These are phyloP conservation scores for Chrysaora quinquecirrha DNA, from an alignment of 30 jellyfish, hydroid and myxozoan species.

Conservation along the genomic window DNA sequence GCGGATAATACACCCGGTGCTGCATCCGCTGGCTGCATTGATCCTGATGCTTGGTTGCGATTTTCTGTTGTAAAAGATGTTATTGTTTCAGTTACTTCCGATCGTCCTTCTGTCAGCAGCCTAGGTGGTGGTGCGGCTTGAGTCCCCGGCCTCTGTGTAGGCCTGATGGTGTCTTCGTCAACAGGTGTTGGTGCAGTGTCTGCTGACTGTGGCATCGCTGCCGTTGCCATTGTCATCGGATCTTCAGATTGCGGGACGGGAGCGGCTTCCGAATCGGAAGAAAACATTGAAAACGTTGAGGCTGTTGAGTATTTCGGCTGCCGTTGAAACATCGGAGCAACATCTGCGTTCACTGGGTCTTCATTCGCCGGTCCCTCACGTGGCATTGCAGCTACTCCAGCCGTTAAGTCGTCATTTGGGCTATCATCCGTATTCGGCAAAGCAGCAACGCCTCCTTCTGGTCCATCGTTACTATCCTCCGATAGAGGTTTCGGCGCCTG, in stretches of 20 bases:
- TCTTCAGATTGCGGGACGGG: background rate
- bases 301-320: background rate
- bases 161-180: background rate
- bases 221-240: constrained; percentile 7
- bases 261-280: background rate
- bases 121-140: constrained; percentile 11
- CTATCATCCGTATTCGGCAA: constrained; percentile 19
- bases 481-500: too few species aligned
- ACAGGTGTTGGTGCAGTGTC: background rate
- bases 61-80: background rate
- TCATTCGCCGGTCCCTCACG: constrained; percentile 37
- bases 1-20: background rate
- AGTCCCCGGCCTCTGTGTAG: background rate
- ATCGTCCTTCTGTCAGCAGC: background rate
- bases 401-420: constrained; percentile 45
- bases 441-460: constrained; percentile 31
- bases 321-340: constrained; percentile 1
- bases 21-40: background rate
- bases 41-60: background rate
- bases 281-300: background rate
- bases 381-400: constrained; percentile 35
- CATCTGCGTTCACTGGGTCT: background rate
- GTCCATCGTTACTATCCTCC: constrained; percentile 18
- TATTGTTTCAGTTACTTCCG: background rate
- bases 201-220: background rate